phyloP scores from a whole-genome alignment of 1,140 invertebrate species.

The Nebria ingens region DNA sequence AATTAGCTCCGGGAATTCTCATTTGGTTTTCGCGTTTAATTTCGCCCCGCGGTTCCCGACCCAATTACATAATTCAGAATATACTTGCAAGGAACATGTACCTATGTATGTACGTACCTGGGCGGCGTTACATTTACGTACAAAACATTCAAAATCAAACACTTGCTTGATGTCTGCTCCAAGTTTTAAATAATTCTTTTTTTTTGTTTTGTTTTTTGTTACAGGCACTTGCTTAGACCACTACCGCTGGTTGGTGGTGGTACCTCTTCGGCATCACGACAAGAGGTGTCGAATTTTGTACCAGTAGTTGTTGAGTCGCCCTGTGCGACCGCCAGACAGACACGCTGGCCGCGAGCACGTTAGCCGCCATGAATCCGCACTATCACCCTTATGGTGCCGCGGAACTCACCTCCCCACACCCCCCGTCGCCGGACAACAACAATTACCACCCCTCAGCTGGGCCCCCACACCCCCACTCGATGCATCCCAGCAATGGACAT shows the following conservation, averaged over 20 bases:
- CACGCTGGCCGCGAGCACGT: constrained; percentile 53
- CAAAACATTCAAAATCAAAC: no score
- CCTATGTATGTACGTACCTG: no score
- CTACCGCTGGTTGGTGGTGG: no score
- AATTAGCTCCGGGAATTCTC: constrained; percentile 9
- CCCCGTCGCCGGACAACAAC: constrained; percentile 49
- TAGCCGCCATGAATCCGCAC: constrained; percentile 57
- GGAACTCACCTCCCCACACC: constrained; percentile 55
- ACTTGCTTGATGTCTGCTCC: no score
- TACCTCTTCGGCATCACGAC: no score
- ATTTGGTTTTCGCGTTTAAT: constrained; percentile 9
- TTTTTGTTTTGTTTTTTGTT: no score
- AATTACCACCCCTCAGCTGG: constrained; percentile 32
- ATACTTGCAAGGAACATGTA: no score
- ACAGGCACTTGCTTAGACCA: no score
- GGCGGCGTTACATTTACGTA: no score
- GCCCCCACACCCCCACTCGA: constrained; percentile 23
- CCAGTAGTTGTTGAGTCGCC: no score
- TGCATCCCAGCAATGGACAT: constrained; percentile 35
- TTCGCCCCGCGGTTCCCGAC: constrained; percentile 6
- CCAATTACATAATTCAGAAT: constrained; percentile 9
- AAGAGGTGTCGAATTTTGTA: no score
- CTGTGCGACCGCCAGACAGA: constrained; percentile 15
- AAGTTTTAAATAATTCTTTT: no score
- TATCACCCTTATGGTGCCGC: constrained; percentile 51